Base-by-base conservation (phyloP, 2,888 invertebrate species). In the Ophion obscuratus region DNA sequence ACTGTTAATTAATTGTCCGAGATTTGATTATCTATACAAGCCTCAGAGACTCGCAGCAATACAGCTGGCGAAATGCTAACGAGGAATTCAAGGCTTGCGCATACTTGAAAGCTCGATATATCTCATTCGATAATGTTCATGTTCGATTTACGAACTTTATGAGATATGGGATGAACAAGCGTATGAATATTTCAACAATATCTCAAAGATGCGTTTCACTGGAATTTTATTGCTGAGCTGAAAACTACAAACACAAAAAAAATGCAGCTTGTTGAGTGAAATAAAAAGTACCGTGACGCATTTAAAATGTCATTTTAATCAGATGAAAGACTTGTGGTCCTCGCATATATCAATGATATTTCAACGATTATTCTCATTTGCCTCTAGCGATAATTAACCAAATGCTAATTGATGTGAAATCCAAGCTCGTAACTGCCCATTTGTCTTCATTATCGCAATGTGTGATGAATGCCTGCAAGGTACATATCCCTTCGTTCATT, bases 11-110 rank as follows among this genome's bases (percentile, higher is more conserved):
- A 83, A 83, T 83, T 20, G 74, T 61, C 1, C 40, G 14, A 62
- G n/a, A 59, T 79, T 79, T 83, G n/a, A 79, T 83, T 83, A 83
- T 83, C 83, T 83, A 9, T 79, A 75, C 77, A 66, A 53, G 71
- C 47, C 53, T 27, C 2, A 36, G 31, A 62, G 27, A 70, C 47
- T 62, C 67, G 47, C 40, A 57, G 44, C 74, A 59, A 62, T 62
- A 83, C 62, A 62, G 24, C 40, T 59, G 20, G 59, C 7, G 40
- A 68, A 68, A 68, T n/a, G 27, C 20, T 27, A 10, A 20, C 27
- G 59, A 78, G 68, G 67, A 68, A 78, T 70, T 78, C 78, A n/a
- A 78, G 62, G 67, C 62, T 81, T 68, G 62, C 75, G 47, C 67
- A 59, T 57, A 44, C 68, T 57, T 40, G 59, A 44, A 68, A 44